Evolutionary conservation across 2,797 vertebrate species (phyloP).

Genomic region (Leptatherina wallacei): DNA sequence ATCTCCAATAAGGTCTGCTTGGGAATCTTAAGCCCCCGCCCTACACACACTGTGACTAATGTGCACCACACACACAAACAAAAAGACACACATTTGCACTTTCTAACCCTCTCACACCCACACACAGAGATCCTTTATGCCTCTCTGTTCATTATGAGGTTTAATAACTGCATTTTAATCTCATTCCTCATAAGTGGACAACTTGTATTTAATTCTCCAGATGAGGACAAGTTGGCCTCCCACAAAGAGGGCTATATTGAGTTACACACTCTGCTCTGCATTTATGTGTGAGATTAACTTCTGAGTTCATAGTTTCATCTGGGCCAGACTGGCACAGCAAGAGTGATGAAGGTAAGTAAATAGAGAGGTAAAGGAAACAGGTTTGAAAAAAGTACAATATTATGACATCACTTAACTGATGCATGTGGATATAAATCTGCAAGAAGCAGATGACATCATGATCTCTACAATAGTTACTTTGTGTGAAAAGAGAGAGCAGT

Average conservation of each 20-base stretch:
- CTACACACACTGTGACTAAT: constrained; percentile 60
- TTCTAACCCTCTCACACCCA: constrained; percentile 36
- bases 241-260: constrained; percentile 69
- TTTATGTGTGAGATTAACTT: constrained; percentile 77
- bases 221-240: constrained; percentile 75
- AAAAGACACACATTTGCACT: constrained; percentile 45
- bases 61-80: constrained; percentile 54
- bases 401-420: constrained; percentile 44
- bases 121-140: constrained; percentile 52
- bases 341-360: constrained; percentile 16
- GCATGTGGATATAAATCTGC: constrained; percentile 13
- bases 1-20: constrained; percentile 81
- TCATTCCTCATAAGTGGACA: constrained; percentile 76
- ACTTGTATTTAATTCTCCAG: constrained; percentile 75
- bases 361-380: constrained; percentile 20
- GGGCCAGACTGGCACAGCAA: constrained; percentile 50
- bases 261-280: constrained; percentile 67
- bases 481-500: constrained; percentile 23
- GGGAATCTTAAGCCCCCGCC: constrained; percentile 74
- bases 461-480: constrained; percentile 31
- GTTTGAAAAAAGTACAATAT: constrained; percentile 31
- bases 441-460: constrained; percentile 3
- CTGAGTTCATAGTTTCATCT: constrained; percentile 73
- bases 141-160: constrained; percentile 58
- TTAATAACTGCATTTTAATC: constrained; percentile 81